Evolutionary conservation across 2,113 vertebrate species (phyloP).

Genomic region (human): DNA sequence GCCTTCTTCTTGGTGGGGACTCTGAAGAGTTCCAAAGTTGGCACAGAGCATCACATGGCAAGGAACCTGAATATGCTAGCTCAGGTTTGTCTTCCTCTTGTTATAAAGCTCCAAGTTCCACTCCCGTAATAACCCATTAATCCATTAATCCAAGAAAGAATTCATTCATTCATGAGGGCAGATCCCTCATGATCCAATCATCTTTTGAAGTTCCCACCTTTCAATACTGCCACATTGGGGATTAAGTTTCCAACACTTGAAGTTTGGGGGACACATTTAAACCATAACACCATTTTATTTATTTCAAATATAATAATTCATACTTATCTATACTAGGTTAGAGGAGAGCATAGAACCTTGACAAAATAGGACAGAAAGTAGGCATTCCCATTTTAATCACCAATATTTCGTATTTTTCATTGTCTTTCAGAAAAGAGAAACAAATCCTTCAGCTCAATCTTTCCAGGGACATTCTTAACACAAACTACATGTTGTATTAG

Average conservation of each 20-base stretch:
- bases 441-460: background rate
- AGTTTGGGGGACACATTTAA: background rate
- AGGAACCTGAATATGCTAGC: background rate
- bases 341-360: background rate
- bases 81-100: background rate
- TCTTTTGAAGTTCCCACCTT: background rate
- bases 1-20: background rate
- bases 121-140: background rate
- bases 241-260: background rate
- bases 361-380: background rate
- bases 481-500: background rate
- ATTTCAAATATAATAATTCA: background rate
- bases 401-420: background rate
- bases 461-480: background rate
- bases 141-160: background rate
- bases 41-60: background rate
- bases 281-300: background rate
- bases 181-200: background rate
- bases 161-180: background rate
- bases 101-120: background rate
- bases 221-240: background rate
- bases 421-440: background rate
- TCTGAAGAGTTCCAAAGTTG: background rate
- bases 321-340: background rate
- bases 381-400: background rate